Base-by-base conservation (phyloP, 2,888 invertebrate species). In the Pegoplata infirma region DNA sequence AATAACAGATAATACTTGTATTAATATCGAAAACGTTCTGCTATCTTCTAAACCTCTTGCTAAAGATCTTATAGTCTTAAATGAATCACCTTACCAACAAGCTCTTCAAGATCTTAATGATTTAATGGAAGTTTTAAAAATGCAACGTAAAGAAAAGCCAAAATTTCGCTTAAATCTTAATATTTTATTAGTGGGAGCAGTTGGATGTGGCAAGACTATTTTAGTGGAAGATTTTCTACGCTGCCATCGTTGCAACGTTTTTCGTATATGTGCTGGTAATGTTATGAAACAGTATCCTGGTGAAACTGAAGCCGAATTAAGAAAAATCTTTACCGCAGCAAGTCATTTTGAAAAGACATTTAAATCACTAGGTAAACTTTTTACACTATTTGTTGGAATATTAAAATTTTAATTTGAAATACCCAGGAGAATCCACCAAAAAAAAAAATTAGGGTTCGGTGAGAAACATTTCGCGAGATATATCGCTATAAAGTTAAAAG, bases 151-250 rank as follows among this genome's bases (percentile, higher is more conserved):
- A 2, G 51, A 36, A 12, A 72, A 71, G 58, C 10, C 6, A n/a
- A 46, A 14, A 7, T 44, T 79, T 2, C 55, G 59, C 0, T 28
- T 77, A 1, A 79, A 32, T 16, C 53, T 14, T 14, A 89, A 88
- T 80, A 84, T 84, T 0, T 61, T 89, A 2, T 6, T 89, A 0
- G 83, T 84, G 76, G 93, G 93, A 2, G 90, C 92, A 12, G 87
- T 91, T 2, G 93, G 93, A 5, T 90, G 91, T 83, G 92, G 93
- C 16, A 93, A 93, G 86, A 92, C 91, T 8, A 87, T 90, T 6
- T 84, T 93, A 32, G 90, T 92, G 2, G 85, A 88, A 59, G 90
- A 90, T 25, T 89, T 91, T 32, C 89, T 92, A 5, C 84, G 85
- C 2, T 85, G 90, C 36, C 86, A 89, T 81, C 82, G 84, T n/a